These are phyloP conservation scores for Apocrypta bakeri DNA, from an alignment of 1,140 invertebrate species.

Conservation along the genomic window DNA sequence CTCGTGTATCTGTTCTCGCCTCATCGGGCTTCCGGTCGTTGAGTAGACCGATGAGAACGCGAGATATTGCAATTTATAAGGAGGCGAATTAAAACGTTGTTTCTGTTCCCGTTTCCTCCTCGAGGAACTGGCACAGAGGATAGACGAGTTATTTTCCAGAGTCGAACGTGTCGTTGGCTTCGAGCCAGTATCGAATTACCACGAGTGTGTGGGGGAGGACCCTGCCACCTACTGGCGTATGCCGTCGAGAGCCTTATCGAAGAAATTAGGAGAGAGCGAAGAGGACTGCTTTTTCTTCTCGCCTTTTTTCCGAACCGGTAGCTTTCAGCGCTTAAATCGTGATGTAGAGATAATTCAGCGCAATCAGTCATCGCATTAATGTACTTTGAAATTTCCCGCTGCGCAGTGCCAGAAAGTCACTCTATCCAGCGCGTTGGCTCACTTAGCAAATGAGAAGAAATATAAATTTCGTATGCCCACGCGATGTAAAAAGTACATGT, in stretches of 20 bases:
- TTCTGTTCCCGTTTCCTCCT: constrained; percentile 2
- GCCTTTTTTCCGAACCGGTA: neutral
- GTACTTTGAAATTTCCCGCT: too few relatives aligned
- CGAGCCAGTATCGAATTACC: constrained; percentile 63
- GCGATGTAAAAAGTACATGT: neutral
- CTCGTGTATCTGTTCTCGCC: neutral
- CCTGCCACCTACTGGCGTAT: too few relatives aligned
- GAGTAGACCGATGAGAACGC: neutral
- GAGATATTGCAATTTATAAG: neutral
- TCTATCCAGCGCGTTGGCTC: too few relatives aligned
- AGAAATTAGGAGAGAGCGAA: neutral
- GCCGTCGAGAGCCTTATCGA: neutral
- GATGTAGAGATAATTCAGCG: too few relatives aligned
- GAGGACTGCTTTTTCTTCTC: neutral
- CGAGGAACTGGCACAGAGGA: constrained; percentile 4
- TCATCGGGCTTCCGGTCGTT: neutral
- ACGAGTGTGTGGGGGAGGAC: too few relatives aligned
- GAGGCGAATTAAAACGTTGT: neutral
- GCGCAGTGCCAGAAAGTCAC: too few relatives aligned
- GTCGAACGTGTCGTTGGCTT: constrained; percentile 55
- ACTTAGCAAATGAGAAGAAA: too few relatives aligned
- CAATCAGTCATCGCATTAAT: too few relatives aligned
- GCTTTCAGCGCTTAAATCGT: too few relatives aligned
- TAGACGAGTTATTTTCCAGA: constrained; percentile 53
- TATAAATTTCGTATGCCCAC: neutral